These are phyloP conservation scores for Caenorhabditis latens DNA, from an alignment of 1,140 invertebrate genomes.

Conservation along the genomic window DNA sequence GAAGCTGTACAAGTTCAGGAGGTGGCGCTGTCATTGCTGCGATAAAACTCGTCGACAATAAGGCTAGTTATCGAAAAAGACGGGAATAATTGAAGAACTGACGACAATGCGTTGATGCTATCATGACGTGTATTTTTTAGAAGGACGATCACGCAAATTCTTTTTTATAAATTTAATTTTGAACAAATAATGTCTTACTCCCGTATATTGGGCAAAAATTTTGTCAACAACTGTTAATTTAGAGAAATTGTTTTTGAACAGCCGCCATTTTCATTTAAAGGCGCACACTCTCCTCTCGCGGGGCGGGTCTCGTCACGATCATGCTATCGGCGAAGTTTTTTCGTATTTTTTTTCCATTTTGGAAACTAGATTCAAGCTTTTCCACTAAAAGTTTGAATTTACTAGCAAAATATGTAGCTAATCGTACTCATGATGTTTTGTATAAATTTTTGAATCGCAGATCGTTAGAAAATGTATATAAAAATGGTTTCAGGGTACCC, in stretches of 20 bases:
- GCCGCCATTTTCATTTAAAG: background rate
- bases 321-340: background rate
- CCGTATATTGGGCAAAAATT: too few relatives aligned
- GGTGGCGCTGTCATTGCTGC: constrained; percentile 12
- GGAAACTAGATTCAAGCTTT: background rate
- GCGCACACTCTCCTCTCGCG: background rate
- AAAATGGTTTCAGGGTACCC: constrained; percentile 12
- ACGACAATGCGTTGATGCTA: too few relatives aligned
- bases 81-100: background rate
- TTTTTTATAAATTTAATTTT: too few relatives aligned
- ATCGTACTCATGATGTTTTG: too few relatives aligned
- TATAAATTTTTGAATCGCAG: too few relatives aligned
- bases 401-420: background rate
- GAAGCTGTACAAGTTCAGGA: constrained; percentile 50
- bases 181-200: too few relatives aligned
- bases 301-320: background rate
- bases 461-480: too few relatives aligned
- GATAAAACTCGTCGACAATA: constrained; percentile 37
- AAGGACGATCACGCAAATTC: too few relatives aligned
- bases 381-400: background rate
- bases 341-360: background rate
- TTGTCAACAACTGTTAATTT: too few relatives aligned
- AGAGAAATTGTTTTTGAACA: background rate
- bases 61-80: constrained; percentile 38
- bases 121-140: too few relatives aligned